phyloP scores from a whole-genome alignment of 2,113 vertebrate genomes.

The Chaetorhynchus papuensis region DNA sequence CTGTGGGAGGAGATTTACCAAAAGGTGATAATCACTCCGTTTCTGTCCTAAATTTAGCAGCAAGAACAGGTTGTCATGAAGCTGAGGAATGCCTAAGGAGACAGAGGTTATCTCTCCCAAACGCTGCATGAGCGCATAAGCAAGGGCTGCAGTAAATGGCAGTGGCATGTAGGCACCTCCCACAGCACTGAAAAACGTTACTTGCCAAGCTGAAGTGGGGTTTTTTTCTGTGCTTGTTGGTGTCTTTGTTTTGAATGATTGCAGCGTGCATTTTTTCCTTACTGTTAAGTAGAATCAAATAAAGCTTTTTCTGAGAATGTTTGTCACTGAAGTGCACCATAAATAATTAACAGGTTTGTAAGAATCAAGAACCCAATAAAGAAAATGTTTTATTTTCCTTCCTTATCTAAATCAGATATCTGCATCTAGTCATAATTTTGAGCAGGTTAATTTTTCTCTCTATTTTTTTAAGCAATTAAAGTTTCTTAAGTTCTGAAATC shows the following conservation, averaged over 20 bases:
- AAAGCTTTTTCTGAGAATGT: neutral
- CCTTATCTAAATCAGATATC: neutral
- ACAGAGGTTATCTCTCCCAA: neutral
- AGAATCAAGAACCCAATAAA: neutral
- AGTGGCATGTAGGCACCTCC: neutral
- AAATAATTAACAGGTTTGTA: neutral
- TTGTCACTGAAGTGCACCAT: neutral
- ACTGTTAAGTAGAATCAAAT: neutral
- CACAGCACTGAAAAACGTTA: neutral
- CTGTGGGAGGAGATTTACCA: neutral
- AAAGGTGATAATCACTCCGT: neutral
- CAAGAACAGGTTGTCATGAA: neutral
- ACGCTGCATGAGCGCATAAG: neutral
- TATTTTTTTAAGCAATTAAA: neutral
- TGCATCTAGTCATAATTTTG: neutral
- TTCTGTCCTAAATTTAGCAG: neutral
- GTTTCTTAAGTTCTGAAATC: neutral
- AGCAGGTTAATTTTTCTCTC: neutral
- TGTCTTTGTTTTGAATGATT: neutral
- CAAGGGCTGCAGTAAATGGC: neutral
- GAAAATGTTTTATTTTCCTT: neutral
- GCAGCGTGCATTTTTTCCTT: neutral
- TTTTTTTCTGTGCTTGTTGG: fast-evolving
- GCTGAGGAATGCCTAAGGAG: neutral
- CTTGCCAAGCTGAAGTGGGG: neutral